These are phyloP conservation scores for Andrena praecox DNA, from an alignment of 2,888 invertebrate species.

Conservation along the genomic window DNA sequence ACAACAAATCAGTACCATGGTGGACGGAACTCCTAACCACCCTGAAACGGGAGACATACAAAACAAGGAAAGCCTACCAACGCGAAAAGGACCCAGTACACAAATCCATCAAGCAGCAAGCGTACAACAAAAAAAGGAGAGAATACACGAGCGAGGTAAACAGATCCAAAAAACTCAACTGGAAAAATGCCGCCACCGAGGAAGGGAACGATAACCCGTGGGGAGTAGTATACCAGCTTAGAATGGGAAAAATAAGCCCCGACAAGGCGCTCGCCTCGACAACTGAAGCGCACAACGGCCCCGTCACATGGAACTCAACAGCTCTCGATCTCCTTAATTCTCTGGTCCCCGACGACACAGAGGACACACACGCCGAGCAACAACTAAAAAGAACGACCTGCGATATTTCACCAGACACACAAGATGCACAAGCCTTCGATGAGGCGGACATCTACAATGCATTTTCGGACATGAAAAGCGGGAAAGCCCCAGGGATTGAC, in stretches of 20 bases:
- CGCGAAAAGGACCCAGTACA: neutral
- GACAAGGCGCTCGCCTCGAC: neutral
- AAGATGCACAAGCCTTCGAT: neutral
- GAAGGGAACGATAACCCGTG: constrained; percentile 3
- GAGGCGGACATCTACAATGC: neutral
- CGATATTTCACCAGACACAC: neutral
- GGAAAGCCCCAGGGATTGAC: constrained; percentile 24
- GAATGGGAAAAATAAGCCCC: neutral
- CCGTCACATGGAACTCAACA: neutral
- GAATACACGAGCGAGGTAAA: neutral
- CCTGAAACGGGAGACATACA: neutral
- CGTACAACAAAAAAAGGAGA: fast-evolving
- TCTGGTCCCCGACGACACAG: constrained; percentile 9
- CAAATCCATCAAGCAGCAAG: neutral
- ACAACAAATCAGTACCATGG: neutral
- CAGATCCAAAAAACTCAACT: neutral
- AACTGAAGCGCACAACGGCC: neutral
- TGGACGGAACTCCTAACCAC: neutral
- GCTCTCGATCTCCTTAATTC: neutral
- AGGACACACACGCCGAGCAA: neutral
- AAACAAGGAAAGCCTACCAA: neutral
- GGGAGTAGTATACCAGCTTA: constrained; percentile 10
- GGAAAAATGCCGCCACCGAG: neutral
- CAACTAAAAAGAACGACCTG: neutral
- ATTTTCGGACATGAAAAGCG: neutral